Base-by-base conservation (phyloP, 2,888 invertebrate species). In the Protophormia terraenovae region DNA sequence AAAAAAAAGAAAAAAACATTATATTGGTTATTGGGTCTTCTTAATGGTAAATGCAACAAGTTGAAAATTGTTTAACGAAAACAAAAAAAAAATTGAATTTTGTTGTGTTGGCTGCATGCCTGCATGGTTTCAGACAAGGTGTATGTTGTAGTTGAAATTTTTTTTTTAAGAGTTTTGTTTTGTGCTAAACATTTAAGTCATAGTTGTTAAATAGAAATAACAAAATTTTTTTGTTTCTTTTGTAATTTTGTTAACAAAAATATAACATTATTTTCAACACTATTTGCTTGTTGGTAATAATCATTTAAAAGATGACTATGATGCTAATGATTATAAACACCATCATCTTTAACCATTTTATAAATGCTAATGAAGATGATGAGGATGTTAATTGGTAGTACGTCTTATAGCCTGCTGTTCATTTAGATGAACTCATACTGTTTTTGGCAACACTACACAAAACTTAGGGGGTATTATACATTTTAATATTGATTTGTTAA, bases 1-100 rank as follows among this genome's bases (percentile, higher is more conserved):
- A 50, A 69, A 66, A 14, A 14, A 24, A 67, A 71, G 50, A 16
- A 35, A 76, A 69, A 78, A 67, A 66, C 41, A 66, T 8, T 67
- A 71, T 85, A 82, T 85, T 85, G 85, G 82, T 85, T 85, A 85
- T 85, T 85, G 85, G 85, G 82, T 85, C 85, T 82, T 82, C 82
- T 66, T 78, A 58, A 14, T 72, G 38, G 55, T 50, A 73, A 16
- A 10, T 62, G 47, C 76, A 72, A 67, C 41, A 60, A 53, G 64
- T n/a, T n/a, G n/a, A n/a, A n/a, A n/a, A 41, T 24, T 27, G 60
- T 60, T 71, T 64, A 53, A 22, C 35, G 19, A 32, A 64, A n/a
- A 2, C 22, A 58, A 41, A 53, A 47, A 50, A 50, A 8, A 38
- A 47, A 0, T 19, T 32, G 22, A 14, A 5, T 58, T 58, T 29